Evolutionary conservation across 1,140 invertebrate species (phyloP), one percentile per base, ranked within the genome.

Genomic region (Diuraphis noxia): DNA sequence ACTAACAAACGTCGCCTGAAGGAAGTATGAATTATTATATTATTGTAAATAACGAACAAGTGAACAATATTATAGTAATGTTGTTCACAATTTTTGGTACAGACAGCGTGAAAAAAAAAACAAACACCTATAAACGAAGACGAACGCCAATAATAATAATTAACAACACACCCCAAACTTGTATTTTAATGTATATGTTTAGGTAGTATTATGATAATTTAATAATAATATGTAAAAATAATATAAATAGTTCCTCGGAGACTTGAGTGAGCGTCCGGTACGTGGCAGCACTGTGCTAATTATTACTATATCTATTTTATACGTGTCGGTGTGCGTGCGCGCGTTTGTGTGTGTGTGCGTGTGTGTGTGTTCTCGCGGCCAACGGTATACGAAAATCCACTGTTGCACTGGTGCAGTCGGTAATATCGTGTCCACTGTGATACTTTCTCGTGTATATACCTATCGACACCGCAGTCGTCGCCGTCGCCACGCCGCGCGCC

Each of bases 251-350:
- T 30, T 30, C 10, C 4, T 40, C 43, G 41, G n/a, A 19, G 85
- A 38, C 85, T 43, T 49, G 17, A 25, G 84, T 23, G 79, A 41
- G 40, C 49, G 85, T 52, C 85, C 85, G 85, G 85, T 87, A 87
- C 85, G 85, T 56, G 85, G 85, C 85, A 87, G 25, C 85, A 87
- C 85, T 87, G 85, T 87, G 85, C 85, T 56, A 56, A 87, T 87
- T 56, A 56, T 87, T 87, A 87, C 56, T 72, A n/a, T 72, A 72
- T 72, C 30, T 72, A 72, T n/a, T n/a, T 72, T 63, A 63, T 30
- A 72, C 56, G 56, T n/a, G 56, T 72, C 56, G 56, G 30, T 17
- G 56, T n/a, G 56, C 30, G 56, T n/a, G 56, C 30, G 56, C 8
- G 49, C 41, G 49, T 23, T n/a, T 21, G 46, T 4, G 43, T 19